Evolutionary conservation across 2,888 invertebrate genomes (phyloP).

Genomic region (Drosophila lacicola): DNA sequence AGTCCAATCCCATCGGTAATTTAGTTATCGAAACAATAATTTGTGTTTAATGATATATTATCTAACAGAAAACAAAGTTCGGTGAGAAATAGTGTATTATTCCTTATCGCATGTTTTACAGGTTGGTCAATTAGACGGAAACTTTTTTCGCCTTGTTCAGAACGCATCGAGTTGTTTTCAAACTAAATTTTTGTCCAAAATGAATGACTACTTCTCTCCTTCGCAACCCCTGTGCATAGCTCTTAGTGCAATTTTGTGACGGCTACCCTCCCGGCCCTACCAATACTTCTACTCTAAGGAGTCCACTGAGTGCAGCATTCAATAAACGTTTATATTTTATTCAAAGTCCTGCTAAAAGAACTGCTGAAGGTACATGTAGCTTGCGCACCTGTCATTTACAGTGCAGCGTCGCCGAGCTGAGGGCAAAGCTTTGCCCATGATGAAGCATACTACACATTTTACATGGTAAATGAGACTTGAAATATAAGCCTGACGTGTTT

Average conservation of each 20-base stretch:
- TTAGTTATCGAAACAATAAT: no score
- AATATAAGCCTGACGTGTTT: conserved; percentile 43
- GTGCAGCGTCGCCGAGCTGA: background rate
- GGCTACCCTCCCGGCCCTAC: background rate
- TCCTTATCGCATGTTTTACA: no score
- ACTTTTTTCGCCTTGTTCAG: no score
- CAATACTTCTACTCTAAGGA: conserved; percentile 38
- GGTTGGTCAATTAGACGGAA: no score
- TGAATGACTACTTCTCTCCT: background rate
- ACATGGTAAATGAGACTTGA: conserved; percentile 10
- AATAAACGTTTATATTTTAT: conserved; percentile 77
- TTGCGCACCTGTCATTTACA: conserved; percentile 28
- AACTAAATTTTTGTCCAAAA: background rate
- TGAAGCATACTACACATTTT: conserved; percentile 5
- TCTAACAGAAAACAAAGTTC: no score
- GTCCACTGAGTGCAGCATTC: conserved; percentile 66
- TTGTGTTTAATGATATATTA: no score
- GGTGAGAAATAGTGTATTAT: no score
- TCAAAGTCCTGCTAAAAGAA: conserved; percentile 52
- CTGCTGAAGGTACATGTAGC: conserved; percentile 48
- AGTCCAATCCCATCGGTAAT: no score
- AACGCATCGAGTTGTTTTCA: no score
- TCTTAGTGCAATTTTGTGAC: conserved; percentile 47
- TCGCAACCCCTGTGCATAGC: conserved; percentile 33
- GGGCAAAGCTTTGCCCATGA: conserved; percentile 2